A percentile compares a stretch with the other conserved stretches of the same genome.
Conservation (phyloP, 2,113 vertebrate genomes). For the Raja brachyura region DNA sequence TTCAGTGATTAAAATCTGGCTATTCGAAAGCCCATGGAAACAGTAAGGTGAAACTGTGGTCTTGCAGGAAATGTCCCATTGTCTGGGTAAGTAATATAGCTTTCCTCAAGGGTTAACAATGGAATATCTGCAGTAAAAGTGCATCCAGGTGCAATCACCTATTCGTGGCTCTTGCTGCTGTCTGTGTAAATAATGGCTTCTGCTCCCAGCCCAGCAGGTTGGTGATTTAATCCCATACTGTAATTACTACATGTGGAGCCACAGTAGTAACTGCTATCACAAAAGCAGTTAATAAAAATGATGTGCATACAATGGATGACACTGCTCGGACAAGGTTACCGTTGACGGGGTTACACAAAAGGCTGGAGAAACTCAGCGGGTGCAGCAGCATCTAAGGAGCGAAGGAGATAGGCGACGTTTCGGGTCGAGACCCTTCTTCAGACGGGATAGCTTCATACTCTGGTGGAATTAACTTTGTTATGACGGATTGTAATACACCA, state of each 20-base stretch:
- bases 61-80: background rate
- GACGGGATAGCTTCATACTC: background rate
- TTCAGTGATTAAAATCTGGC: background rate
- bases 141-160: background rate
- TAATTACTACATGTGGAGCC: background rate
- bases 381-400: too few relatives aligned
- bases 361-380: too few relatives aligned
- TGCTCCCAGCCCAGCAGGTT: background rate
- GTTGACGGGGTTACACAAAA: too few relatives aligned
- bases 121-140: background rate
- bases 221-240: constrained; percentile 4
- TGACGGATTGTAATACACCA: too few relatives aligned
- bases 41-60: background rate
- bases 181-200: background rate
- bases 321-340: background rate
- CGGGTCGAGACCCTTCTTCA: too few relatives aligned
- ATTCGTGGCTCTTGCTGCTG: background rate
- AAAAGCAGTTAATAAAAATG: background rate
- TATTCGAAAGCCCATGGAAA: background rate
- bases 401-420: too few relatives aligned
- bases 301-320: background rate
- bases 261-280: background rate
- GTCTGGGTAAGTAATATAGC: background rate
- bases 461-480: background rate
- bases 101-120: background rate